These are phyloP conservation scores for Dipodomys merriami DNA, from an alignment of 2,113 vertebrate species.

Conservation along the genomic window DNA sequence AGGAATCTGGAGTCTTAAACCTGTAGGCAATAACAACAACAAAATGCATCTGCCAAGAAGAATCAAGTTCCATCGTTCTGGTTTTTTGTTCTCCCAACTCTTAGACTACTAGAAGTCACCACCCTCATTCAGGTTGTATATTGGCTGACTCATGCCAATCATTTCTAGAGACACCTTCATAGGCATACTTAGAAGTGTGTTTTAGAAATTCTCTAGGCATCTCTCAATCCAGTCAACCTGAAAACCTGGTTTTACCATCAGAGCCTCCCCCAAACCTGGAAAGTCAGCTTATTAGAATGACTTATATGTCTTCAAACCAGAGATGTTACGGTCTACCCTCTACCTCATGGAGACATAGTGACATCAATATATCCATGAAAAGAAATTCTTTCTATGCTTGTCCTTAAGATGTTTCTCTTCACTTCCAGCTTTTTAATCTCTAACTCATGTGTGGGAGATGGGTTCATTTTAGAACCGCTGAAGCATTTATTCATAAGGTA, in stretches of 20 bases:
- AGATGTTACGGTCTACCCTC: not conserved
- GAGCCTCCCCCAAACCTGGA: not conserved
- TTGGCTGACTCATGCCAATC: not conserved
- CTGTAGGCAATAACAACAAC: not conserved
- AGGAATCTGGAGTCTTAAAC: not conserved
- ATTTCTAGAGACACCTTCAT: not conserved
- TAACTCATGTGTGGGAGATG: not conserved
- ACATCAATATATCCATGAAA: not conserved
- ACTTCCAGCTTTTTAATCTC: not conserved
- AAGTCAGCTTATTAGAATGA: not conserved
- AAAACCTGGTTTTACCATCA: not conserved
- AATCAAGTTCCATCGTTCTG: not conserved
- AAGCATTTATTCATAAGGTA: not conserved
- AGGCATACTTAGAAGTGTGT: not conserved
- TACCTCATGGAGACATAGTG: not conserved
- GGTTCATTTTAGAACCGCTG: not conserved
- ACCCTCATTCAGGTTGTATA: not conserved
- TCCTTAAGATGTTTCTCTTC: too few relatives aligned
- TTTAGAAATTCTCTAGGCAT: not conserved
- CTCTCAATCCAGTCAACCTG: not conserved
- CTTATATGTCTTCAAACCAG: conserved; percentile 34
- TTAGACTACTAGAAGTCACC: not conserved
- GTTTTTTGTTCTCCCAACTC: not conserved
- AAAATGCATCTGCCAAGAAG: not conserved
- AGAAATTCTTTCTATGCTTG: not conserved